Conservation (phyloP, 2,888 invertebrate species). For the Drosophila meridionalis region DNA sequence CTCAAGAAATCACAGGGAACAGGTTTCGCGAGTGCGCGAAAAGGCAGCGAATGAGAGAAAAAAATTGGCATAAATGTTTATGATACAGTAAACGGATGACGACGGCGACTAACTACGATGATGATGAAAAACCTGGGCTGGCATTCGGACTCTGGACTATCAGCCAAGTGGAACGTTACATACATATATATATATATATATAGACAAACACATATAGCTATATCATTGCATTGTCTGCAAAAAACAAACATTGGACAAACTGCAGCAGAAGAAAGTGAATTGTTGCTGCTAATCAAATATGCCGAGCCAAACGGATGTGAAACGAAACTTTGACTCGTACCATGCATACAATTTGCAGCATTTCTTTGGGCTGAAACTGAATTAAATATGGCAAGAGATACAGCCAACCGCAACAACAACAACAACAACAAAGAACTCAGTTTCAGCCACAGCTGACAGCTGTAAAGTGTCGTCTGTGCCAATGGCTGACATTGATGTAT, state of each 20-base stretch:
- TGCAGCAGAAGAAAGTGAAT: conserved; percentile 70
- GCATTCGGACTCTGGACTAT: conserved; percentile 22
- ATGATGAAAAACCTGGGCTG: conserved; percentile 60
- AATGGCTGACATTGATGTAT: conserved; percentile 72
- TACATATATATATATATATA: conserved; percentile 30
- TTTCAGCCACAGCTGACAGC: conserved; percentile 49
- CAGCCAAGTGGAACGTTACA: conserved; percentile 73
- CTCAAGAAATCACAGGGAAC: conserved; percentile 69
- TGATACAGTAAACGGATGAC: conserved; percentile 77
- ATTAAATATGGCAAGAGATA: conserved; percentile 52
- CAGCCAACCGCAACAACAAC: conserved; percentile 22
- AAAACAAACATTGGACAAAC: conserved; percentile 25
- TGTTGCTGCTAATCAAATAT: conserved; percentile 47
- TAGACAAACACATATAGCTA: conserved; percentile 23
- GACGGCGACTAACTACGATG: conserved; percentile 41
- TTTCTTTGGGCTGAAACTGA: conserved; percentile 36
- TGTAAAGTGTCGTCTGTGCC: conserved; percentile 75
- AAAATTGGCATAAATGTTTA: conserved; percentile 75
- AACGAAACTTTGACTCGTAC: conserved; percentile 39
- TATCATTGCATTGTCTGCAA: conserved; percentile 48
- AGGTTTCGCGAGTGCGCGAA: conserved; percentile 57
- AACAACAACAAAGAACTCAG: conserved; percentile 9
- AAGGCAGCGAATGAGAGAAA: conserved; percentile 39
- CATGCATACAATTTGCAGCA: conserved; percentile 26
- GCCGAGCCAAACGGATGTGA: conserved; percentile 72